These are phyloP conservation scores for Scaptomyza hsui DNA, from an alignment of 1,140 invertebrate species.

Conservation along the genomic window DNA sequence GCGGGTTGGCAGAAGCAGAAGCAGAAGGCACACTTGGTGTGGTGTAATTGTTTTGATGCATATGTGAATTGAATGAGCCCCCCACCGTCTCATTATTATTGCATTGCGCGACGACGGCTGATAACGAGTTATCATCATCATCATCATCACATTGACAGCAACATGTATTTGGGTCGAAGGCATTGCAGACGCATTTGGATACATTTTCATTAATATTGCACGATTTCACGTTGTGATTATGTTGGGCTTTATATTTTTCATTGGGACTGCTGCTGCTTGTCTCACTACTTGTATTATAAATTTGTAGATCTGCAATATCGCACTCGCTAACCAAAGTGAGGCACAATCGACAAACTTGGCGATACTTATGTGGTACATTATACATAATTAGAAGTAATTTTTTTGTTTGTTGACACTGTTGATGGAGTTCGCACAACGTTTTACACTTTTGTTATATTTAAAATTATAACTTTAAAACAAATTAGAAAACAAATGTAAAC, in stretches of 20 bases:
- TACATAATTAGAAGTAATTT: slow-evolving; percentile 84
- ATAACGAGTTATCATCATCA: slow-evolving; percentile 63
- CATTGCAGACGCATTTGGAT: slow-evolving; percentile 55
- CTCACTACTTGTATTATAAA: slow-evolving; percentile 63
- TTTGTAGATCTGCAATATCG: slow-evolving; percentile 82
- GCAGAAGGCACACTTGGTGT: slow-evolving; percentile 67
- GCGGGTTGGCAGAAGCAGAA: slow-evolving; percentile 32
- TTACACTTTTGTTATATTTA: slow-evolving; percentile 52
- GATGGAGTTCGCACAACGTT: slow-evolving; percentile 45
- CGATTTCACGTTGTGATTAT: slow-evolving; percentile 20
- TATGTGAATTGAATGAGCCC: slow-evolving; percentile 42
- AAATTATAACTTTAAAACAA: slow-evolving; percentile 78
- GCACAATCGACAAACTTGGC: slow-evolving; percentile 86
- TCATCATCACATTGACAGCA: slow-evolving; percentile 41
- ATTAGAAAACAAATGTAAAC: slow-evolving; percentile 79
- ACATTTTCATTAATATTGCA: slow-evolving; percentile 44
- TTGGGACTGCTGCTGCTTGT: slow-evolving; percentile 22
- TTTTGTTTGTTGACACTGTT: slow-evolving; percentile 47
- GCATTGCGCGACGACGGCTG: slow-evolving; percentile 35
- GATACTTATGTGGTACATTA: slow-evolving; percentile 86
- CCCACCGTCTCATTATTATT: slow-evolving; percentile 45
- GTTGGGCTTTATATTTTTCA: slow-evolving; percentile 32
- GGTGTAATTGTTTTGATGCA: slow-evolving; percentile 55
- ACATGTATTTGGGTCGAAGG: slow-evolving; percentile 52
- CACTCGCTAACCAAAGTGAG: slow-evolving; percentile 79